phyloP scores from a whole-genome alignment of 1,140 invertebrate species.

The Frieseomelitta varia region DNA sequence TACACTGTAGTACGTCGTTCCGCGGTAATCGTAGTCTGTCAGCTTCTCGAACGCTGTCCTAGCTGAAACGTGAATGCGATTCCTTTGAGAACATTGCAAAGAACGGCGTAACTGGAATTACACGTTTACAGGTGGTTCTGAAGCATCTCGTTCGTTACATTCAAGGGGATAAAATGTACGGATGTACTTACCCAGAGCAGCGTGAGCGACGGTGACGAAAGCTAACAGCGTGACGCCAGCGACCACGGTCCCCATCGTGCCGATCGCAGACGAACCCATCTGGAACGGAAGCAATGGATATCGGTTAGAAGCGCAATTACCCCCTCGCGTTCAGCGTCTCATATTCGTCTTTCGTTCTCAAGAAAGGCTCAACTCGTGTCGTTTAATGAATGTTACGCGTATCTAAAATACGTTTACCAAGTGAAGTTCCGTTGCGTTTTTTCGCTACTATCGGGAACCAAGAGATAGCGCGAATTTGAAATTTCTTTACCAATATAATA shows the following conservation, averaged over 20 bases:
- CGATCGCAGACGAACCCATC: slow-evolving; percentile 77
- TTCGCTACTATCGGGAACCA: not conserved
- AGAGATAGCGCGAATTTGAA: not conserved
- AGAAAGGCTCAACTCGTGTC: not conserved
- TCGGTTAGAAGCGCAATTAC: slow-evolving; percentile 64
- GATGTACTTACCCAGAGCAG: slow-evolving; percentile 72
- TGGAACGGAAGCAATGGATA: slow-evolving; percentile 72
- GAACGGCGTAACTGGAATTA: not conserved
- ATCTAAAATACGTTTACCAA: not conserved
- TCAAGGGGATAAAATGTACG: not conserved
- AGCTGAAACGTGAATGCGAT: slow-evolving; percentile 81
- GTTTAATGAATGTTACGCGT: not conserved
- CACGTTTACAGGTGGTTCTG: not conserved
- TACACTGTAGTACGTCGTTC: slow-evolving; percentile 95
- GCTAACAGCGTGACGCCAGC: slow-evolving; percentile 64
- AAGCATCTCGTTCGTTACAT: not conserved
- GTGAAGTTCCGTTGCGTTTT: slow-evolving; percentile 9
- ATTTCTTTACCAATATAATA: not conserved
- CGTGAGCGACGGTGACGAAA: slow-evolving; percentile 71
- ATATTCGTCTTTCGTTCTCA: slow-evolving; percentile 20
- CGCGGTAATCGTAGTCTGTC: slow-evolving; percentile 94
- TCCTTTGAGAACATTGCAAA: slow-evolving; percentile 1
- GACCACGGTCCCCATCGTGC: slow-evolving; percentile 63
- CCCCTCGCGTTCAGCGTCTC: not conserved
- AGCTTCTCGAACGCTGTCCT: slow-evolving; percentile 96